Percentiles rank a stretch among this genome's conserved stretches.
Evolutionary conservation across 2,888 invertebrate species (phyloP).

Genomic region (Erebia palarica): DNA sequence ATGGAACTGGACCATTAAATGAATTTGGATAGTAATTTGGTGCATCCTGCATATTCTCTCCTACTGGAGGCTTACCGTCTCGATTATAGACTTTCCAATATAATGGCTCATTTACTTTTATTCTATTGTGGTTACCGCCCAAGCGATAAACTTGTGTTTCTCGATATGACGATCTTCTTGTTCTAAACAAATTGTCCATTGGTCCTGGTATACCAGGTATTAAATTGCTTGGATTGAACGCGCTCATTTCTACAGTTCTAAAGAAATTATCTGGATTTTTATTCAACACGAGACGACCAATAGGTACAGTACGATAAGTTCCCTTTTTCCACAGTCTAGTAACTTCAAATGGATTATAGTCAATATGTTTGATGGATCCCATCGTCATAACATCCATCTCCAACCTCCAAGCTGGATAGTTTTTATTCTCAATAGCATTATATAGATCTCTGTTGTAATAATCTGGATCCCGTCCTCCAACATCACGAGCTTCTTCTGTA

Average conservation of each 20-base stretch:
- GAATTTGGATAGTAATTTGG: constrained; percentile 98
- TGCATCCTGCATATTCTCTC: constrained; percentile 90
- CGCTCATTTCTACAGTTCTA: constrained; percentile 53
- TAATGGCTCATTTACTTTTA: constrained; percentile 57
- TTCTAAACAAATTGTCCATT: constrained; percentile 56
- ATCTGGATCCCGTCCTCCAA: constrained; percentile 90
- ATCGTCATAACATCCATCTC: constrained; percentile 61
- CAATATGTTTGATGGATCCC: constrained; percentile 50
- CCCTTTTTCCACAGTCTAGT: constrained; percentile 64
- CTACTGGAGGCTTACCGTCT: constrained; percentile 84
- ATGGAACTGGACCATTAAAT: constrained; percentile 90
- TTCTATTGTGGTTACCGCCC: constrained; percentile 59
- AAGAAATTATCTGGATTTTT: constrained; percentile 59
- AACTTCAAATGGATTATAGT: constrained; percentile 66
- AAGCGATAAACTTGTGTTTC: constrained; percentile 63
- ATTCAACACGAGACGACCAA: constrained; percentile 59
- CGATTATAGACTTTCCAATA: constrained; percentile 57
- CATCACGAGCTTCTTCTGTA: constrained; percentile 82
- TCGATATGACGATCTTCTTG: constrained; percentile 54
- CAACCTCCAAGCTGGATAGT: constrained; percentile 65
- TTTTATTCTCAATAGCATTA: constrained; percentile 89
- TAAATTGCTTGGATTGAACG: constrained; percentile 60
- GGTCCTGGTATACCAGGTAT: constrained; percentile 70
- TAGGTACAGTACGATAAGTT: constrained; percentile 54
- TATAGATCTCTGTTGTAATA: constrained; percentile 92